Base-by-base conservation (phyloP, 2,797 vertebrate species). In the Anguilla anguilla region DNA sequence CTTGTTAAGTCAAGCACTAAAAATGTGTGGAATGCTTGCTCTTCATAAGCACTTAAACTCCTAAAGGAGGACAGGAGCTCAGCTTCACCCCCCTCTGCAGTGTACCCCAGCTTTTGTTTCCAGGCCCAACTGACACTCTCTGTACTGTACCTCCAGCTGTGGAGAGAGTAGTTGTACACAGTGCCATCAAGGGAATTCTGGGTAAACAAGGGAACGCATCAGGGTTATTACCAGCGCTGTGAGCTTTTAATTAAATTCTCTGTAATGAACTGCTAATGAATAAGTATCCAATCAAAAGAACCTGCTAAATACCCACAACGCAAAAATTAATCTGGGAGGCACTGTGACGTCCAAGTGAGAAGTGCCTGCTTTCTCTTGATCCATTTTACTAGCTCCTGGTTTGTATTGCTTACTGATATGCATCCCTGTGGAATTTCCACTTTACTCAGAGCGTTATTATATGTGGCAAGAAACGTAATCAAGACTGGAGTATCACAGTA, bases 241-340 rank as follows among this genome's bases (percentile, higher is more conserved):
- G 93, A 94, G 95, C 94, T 93, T 96, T 96, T 96, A 96, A 95
- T 96, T 96, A 96, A 96, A 95, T 94, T 95, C 86, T 94, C 94
- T 92, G 94, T 96, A 96, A 96, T 95, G 95, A 96, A 94, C 93
- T 94, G 94, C 93, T 96, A 96, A 96, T 95, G 95, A 95, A 96
- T 94, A 93, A 94, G 94, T 94, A 95, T 94, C 93, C 92, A 90
- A 96, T 95, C 94, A 95, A 96, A 96, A 95, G 94, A 95, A 94
- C 91, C 87, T 90, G 90, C 94, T 95, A 96, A 96, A 95, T 95
- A 95, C 93, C 93, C 94, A 79, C 64, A 85, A 87, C n/a, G 19
- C 67, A 74, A 88, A 88, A 86, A 77, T 28, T 61, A 53, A 61
- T 55, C 53, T 59, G 84, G 81, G 25, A 64, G 43, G 84, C 67